Evolutionary conservation across 2,113 vertebrate genomes (phyloP).

Genomic region (Globicephala melas): DNA sequence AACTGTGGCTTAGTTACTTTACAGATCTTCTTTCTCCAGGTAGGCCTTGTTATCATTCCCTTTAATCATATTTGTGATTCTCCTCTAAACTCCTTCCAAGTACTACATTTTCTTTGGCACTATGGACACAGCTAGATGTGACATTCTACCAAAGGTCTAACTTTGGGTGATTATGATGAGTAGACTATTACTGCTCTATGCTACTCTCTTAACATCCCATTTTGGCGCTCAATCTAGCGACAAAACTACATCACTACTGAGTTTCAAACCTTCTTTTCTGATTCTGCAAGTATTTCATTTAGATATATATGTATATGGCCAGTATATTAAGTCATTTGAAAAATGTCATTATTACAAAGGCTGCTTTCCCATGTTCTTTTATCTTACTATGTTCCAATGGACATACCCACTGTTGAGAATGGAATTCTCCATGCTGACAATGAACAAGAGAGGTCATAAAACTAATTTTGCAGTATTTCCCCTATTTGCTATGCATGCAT

Average conservation of each 20-base stretch:
- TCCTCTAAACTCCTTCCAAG: background rate
- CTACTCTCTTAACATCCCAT: background rate
- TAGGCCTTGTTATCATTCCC: background rate
- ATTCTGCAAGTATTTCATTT: background rate
- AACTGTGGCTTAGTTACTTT: background rate
- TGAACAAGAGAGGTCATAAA: background rate
- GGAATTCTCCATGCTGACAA: background rate
- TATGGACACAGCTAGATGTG: background rate
- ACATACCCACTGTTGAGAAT: background rate
- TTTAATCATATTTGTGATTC: background rate
- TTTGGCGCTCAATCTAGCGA: background rate
- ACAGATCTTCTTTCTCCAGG: background rate
- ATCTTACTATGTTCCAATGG: background rate
- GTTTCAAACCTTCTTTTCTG: background rate
- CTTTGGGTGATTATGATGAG: background rate
- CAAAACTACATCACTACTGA: background rate
- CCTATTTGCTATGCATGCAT: background rate
- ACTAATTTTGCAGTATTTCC: background rate
- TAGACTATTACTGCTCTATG: background rate
- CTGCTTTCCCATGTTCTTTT: background rate
- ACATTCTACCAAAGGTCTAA: background rate
- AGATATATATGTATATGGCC: background rate
- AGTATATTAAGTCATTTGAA: background rate
- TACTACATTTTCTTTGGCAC: background rate
- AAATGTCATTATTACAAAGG: background rate